phyloP scores from a whole-genome alignment of 92 coral and sea anemone species.

The Paramuricea clavata region DNA sequence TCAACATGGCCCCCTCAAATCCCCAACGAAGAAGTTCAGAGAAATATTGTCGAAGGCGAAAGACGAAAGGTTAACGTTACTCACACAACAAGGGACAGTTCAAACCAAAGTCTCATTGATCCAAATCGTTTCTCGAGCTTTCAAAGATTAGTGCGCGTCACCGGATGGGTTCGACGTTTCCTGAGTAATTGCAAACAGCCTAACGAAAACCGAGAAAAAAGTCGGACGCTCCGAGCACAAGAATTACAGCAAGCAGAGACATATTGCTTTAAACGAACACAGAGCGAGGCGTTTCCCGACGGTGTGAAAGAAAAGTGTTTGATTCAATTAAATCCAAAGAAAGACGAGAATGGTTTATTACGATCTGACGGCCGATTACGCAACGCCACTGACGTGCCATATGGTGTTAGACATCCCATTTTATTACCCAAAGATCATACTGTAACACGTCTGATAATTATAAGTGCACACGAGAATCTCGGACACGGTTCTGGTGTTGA shows the following conservation, averaged over 20 bases:
- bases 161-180: slow-evolving; percentile 60
- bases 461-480: slow-evolving; percentile 37
- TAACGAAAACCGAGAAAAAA: not conserved
- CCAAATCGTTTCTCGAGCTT: slow-evolving; percentile 56
- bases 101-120: slow-evolving; percentile 45
- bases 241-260: slow-evolving; percentile 49
- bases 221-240: not conserved
- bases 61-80: slow-evolving; percentile 3
- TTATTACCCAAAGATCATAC: slow-evolving; percentile 53
- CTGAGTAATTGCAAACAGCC: slow-evolving; percentile 40
- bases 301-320: slow-evolving; percentile 34
- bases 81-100: not conserved
- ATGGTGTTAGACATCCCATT: slow-evolving; percentile 59
- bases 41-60: slow-evolving; percentile 23
- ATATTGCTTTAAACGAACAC: slow-evolving; percentile 35
- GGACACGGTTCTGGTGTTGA: slow-evolving; percentile 71
- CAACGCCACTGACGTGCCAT: slow-evolving; percentile 56
- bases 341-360: slow-evolving; percentile 44
- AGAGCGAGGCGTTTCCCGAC: slow-evolving; percentile 26
- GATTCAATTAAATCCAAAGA: slow-evolving; percentile 28
- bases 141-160: slow-evolving; percentile 20
- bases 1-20: slow-evolving; percentile 59
- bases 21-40: slow-evolving; percentile 6
- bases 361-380: slow-evolving; percentile 46
- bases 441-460: slow-evolving; percentile 48